Conservation (phyloP, 2,888 invertebrate species). For the Cheilosia scutellata region DNA sequence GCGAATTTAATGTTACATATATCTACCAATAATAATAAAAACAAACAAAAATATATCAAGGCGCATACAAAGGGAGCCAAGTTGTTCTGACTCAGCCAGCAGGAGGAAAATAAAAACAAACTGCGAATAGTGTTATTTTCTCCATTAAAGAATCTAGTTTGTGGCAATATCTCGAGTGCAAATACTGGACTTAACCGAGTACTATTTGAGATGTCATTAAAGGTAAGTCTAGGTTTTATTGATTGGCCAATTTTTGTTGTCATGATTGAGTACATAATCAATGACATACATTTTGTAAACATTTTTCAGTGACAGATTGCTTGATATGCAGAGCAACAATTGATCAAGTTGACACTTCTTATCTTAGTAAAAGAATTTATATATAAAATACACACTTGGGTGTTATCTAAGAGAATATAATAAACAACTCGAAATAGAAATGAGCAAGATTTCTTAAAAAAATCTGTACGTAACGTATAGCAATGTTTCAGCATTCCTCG, state of each 20-base stretch:
- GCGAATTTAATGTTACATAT: slow-evolving; percentile 52
- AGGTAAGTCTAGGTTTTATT: slow-evolving; percentile 46
- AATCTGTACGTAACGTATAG: background rate
- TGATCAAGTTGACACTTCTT: slow-evolving; percentile 15
- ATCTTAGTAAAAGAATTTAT: slow-evolving; percentile 20
- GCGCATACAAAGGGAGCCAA: slow-evolving; percentile 27
- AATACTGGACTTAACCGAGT: background rate
- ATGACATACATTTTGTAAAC: background rate
- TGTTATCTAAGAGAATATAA: slow-evolving; percentile 41
- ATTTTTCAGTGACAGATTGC: slow-evolving; percentile 9
- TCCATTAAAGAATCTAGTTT: slow-evolving; percentile 13
- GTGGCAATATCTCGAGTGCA: slow-evolving; percentile 3
- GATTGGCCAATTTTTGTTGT: background rate
- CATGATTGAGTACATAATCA: background rate
- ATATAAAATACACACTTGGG: slow-evolving; percentile 5
- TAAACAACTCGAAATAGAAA: slow-evolving; percentile 50
- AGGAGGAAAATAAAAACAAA: slow-evolving; percentile 31
- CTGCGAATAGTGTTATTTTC: slow-evolving; percentile 26
- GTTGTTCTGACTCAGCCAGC: slow-evolving; percentile 16
- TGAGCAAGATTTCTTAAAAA: slow-evolving; percentile 9
- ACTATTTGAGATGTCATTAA: slow-evolving; percentile 56
- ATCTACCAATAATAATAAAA: slow-evolving; percentile 12
- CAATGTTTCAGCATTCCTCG: background rate
- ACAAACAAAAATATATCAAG: slow-evolving; percentile 44
- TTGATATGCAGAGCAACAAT: slow-evolving; percentile 7